A percentile compares a stretch with the other conserved stretches of the same genome.
These are phyloP conservation scores for Chloroceryle aenea DNA, from an alignment of 2,113 vertebrate genomes.

Conservation along the genomic window DNA sequence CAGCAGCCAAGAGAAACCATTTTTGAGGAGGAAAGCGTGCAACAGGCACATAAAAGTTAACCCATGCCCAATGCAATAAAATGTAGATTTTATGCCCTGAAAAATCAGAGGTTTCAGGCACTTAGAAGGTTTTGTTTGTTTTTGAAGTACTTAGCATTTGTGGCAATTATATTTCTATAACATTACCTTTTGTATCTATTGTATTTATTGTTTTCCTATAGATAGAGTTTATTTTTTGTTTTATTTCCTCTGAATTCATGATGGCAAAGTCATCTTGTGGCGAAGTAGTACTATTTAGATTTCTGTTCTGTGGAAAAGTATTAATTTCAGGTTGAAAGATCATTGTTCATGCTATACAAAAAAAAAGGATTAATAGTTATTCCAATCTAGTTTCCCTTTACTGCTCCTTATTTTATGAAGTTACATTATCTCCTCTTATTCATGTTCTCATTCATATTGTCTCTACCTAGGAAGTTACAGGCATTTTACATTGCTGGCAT, in stretches of 20 bases:
- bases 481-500: background rate
- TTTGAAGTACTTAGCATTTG: background rate
- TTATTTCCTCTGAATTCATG: background rate
- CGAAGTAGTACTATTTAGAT: background rate
- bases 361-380: background rate
- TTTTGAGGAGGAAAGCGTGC: background rate
- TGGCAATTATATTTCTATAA: background rate
- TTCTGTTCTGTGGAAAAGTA: background rate
- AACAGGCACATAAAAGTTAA: background rate
- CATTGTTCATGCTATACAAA: background rate
- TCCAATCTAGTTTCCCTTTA: background rate
- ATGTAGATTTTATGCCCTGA: background rate
- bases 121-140: background rate
- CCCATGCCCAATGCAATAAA: background rate
- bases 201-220: background rate
- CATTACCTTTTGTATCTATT: background rate
- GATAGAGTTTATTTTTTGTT: background rate
- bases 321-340: background rate
- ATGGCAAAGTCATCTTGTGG: background rate
- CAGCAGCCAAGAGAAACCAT: background rate
- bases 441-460: background rate
- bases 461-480: background rate
- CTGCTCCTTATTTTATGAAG: background rate
- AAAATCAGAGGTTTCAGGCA: background rate
- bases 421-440: background rate